phyloP scores from a whole-genome alignment of 2,113 vertebrate species.

The Crotalus viridis region DNA sequence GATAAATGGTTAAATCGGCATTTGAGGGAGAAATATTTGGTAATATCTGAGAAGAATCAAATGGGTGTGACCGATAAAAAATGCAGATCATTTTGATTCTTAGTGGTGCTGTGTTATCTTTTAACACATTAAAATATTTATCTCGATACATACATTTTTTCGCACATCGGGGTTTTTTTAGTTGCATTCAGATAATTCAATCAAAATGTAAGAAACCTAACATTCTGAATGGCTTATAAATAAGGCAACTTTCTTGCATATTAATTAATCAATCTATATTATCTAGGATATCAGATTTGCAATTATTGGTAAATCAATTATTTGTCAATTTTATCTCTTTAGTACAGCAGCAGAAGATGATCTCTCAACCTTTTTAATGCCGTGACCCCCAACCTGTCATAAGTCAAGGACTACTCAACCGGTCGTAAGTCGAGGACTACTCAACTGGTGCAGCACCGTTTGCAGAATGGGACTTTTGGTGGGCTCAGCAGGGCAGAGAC shows the following conservation, averaged over 20 bases:
- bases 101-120: slow-evolving; percentile 33
- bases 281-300: not conserved
- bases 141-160: slow-evolving; percentile 31
- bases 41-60: slow-evolving; percentile 28
- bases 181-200: not conserved
- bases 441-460: too few relatives aligned
- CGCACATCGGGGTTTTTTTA: not conserved
- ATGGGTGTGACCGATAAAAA: not conserved
- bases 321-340: not conserved
- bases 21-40: slow-evolving; percentile 31
- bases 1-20: slow-evolving; percentile 39
- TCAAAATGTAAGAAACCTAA: not conserved
- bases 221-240: not conserved
- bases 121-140: slow-evolving; percentile 27
- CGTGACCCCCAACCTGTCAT: too few relatives aligned
- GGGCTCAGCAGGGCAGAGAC: too few relatives aligned
- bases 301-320: not conserved
- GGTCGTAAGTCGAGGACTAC: too few relatives aligned
- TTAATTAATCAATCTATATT: not conserved
- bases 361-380: too few relatives aligned
- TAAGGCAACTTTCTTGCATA: not conserved
- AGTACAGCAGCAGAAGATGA: too few relatives aligned
- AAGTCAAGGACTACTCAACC: too few relatives aligned
- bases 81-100: slow-evolving; percentile 17
- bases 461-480: too few relatives aligned